phyloP scores from a whole-genome alignment of 37 sponge, comb jelly and placozoan genomes.

The Ephydatia muelleri region DNA sequence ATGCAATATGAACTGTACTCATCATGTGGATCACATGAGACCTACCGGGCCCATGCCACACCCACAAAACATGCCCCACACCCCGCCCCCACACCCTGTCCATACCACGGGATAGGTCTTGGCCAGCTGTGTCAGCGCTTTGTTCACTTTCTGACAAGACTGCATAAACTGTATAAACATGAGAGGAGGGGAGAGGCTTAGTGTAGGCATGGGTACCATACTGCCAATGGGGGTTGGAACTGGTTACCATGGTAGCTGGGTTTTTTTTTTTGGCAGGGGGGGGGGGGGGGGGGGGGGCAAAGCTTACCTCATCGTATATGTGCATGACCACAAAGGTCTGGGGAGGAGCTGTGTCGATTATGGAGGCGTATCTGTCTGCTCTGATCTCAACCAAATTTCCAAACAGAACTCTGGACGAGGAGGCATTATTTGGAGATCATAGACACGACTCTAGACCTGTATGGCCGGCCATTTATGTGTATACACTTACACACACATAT shows the following conservation, averaged over 20 bases:
- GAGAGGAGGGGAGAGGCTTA: background rate
- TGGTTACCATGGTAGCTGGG: no score
- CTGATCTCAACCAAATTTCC: conserved; percentile 57
- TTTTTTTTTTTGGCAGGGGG: no score
- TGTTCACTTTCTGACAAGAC: conserved; percentile 49
- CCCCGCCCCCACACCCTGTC: background rate
- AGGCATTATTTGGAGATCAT: background rate
- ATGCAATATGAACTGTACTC: no score
- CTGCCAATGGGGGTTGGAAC: no score
- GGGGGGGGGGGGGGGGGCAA: background rate
- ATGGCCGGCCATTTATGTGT: no score
- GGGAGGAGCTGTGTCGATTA: conserved; percentile 63
- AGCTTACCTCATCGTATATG: conserved; percentile 72
- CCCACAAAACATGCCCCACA: background rate
- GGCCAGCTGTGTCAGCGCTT: conserved; percentile 54
- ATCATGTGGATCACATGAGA: no score
- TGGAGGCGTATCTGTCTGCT: conserved; percentile 33
- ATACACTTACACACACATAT: no score
- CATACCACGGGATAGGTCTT: conserved; percentile 60
- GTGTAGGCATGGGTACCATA: background rate
- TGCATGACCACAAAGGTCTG: conserved; percentile 68
- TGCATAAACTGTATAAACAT: background rate
- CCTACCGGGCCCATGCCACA: background rate
- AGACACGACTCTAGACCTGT: no score
- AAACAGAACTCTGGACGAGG: conserved; percentile 10